phyloP scores from a whole-genome alignment of 2,113 vertebrate genomes.

The Gallinago undulata region DNA sequence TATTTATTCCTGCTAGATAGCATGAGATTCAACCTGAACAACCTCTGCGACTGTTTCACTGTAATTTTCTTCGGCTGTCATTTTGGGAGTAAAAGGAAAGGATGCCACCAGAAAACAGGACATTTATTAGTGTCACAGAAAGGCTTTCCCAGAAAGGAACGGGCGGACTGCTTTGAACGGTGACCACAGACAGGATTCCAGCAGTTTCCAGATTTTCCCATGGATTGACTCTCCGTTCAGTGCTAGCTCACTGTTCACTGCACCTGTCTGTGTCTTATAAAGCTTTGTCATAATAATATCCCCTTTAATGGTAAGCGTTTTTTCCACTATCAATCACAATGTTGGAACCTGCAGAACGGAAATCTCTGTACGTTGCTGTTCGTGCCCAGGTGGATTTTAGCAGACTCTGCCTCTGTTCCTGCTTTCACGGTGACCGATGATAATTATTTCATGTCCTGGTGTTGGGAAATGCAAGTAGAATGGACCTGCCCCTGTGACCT shows the following conservation, averaged over 20 bases:
- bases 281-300: background rate
- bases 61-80: background rate
- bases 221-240: background rate
- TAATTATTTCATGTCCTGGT: background rate
- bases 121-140: background rate
- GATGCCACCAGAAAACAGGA: background rate
- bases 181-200: background rate
- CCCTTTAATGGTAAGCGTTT: background rate
- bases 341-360: background rate
- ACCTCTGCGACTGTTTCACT: background rate
- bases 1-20: background rate
- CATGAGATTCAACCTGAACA: background rate
- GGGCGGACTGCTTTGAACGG: background rate
- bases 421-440: background rate
- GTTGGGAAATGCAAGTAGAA: background rate
- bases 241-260: background rate
- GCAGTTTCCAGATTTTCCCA: background rate
- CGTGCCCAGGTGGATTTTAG: background rate
- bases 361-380: background rate
- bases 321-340: background rate
- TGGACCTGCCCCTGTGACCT: background rate
- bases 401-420: background rate
- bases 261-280: background rate
- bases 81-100: background rate
- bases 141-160: background rate